Base-by-base conservation (phyloP, 1,140 invertebrate genomes). In the Heliconius nattereri region DNA sequence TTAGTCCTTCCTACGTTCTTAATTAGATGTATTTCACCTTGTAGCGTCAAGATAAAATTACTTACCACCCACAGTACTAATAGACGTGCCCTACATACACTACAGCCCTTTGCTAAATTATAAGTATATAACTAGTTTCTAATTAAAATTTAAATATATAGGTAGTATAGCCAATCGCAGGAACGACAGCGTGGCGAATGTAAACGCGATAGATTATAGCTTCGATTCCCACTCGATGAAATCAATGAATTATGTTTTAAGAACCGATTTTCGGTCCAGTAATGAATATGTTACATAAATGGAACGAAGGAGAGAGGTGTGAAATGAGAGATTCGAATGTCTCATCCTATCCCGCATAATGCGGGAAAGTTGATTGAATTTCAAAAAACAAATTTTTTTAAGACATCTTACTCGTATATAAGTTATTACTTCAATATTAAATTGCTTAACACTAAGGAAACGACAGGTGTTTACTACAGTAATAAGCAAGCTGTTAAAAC, bases 21-120 rank as follows among this genome's bases (percentile, higher is more conserved):
- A 66, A 66, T 66, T 66, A 66, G 60, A 66, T 66, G 29, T 19
- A 66, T 66, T 66, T 66, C 60, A 29, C 60, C 60, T 66, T 66
- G 60, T 66, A 16, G 60, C 60, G 60, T 66, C 60, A 66, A 66
- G 60, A 66, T 66, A 66, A 66, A 29, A 66, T 66, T 66, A 66
- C 11, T 66, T 66, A 29, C 60, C 60, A 29, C 60, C 60, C 29
- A 66, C 60, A 29, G 60, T 26, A 66, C 60, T 66, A 66, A 66
- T 66, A 66, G 60, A 66, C 60, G 60, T 29, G 60, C 29, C 60
- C 60, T 66, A 66, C 60, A 66, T 26, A 66, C 60, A 29, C 54
- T 66, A 11, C 26, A 60, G 60, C 23, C 60, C 23, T 66, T 26
- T 26, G 13, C 60, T 66, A n/a, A 23, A n/a, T 60, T 11, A 3